Base-by-base conservation (phyloP, 2,888 invertebrate genomes). In the Pomacea canaliculata region DNA sequence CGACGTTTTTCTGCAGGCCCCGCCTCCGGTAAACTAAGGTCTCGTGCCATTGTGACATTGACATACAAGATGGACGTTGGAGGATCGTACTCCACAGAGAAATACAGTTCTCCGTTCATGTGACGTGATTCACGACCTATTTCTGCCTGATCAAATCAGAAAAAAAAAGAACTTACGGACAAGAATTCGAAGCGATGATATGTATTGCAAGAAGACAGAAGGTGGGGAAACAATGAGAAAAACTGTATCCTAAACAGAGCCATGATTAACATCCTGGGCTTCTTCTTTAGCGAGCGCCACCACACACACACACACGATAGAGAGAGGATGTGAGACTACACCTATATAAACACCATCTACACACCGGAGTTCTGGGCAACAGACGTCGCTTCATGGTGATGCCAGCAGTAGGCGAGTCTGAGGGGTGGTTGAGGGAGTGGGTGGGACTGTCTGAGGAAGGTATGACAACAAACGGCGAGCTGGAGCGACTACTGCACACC, bases 351-450 rank as follows among this genome's bases (percentile, higher is more conserved):
- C 59, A 12, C 12, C 23, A 7, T 27, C 69, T 9, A 80, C 84
- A 95, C 96, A 97, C 96, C 95, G 97, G 97, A 92, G 97, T 97
- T 94, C 96, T 96, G 92, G 97, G 97, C 93, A 97, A 94, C 94
- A 96, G 96, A 94, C 97, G 94, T 85, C 96, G 96, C 89, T 85
- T 85, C 56, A 83, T 83, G 56, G 80, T 81, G 27, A 79, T 75
- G 12, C 83, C 62, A 18, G 79, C 67, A 10, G 51, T 16, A 2
- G 51, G 51, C 16, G 51, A 16, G 1, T 51, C 51, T 7, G 51
- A 23, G 79, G 74, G 51, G 69, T 76, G 12, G 79, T 79, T 23
- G 79, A 80, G 13, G 68, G 68, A 7, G 51, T 51, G 51, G 12
- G 51, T 56, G 49, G 49, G 48, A 59, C 23, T 66, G 51, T 72